Percentiles rank a stretch among this genome's conserved stretches.
Conservation (phyloP, 2,113 vertebrate genomes). For the Sapayoa aenigma region DNA sequence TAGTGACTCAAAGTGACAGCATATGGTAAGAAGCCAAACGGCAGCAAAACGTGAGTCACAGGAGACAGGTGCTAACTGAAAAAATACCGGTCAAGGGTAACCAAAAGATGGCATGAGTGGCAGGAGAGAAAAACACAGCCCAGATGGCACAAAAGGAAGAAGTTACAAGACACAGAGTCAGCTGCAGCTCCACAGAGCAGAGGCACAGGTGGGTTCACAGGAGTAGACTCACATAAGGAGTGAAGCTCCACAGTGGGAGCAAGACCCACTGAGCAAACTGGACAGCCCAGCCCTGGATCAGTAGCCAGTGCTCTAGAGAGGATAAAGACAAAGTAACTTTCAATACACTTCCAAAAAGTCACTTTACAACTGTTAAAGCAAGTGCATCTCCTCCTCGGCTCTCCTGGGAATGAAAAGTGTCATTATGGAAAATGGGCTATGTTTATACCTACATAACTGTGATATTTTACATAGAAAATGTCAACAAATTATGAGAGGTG, state of each 20-base stretch:
- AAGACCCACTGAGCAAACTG: background rate
- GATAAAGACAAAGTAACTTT: background rate
- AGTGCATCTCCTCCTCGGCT: background rate
- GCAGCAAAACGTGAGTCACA: background rate
- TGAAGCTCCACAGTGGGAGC: accelerated
- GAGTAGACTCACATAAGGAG: background rate
- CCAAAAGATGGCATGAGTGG: background rate
- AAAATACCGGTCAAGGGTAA: background rate
- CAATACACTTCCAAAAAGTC: background rate
- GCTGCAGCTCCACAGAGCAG: accelerated
- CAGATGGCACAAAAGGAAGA: background rate
- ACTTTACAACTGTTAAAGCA: background rate
- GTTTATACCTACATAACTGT: background rate
- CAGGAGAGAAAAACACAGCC: background rate
- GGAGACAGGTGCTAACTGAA: background rate
- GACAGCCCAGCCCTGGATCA: background rate
- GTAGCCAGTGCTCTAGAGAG: background rate
- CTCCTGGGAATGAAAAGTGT: background rate
- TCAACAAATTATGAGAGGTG: background rate
- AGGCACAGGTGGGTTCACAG: background rate
- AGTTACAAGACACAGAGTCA: background rate
- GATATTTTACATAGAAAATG: background rate
- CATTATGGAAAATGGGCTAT: background rate
- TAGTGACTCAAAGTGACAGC: background rate
- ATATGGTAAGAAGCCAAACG: background rate